Evolutionary conservation across 2,888 invertebrate species (phyloP), one percentile per base, ranked within the genome.

Genomic region (Latheticus oryzae): DNA sequence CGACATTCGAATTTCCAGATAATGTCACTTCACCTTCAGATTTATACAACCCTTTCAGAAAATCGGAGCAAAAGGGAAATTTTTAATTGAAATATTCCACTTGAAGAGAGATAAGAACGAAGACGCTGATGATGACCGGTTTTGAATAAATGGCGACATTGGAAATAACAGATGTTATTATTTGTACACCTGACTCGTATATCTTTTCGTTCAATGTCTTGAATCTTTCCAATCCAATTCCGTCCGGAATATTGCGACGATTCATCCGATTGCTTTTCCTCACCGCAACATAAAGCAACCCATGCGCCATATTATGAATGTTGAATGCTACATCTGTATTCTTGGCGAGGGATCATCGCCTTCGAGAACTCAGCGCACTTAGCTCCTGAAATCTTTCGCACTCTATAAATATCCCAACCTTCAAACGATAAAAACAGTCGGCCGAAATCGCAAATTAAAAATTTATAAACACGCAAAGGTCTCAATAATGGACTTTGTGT

Each of bases 261-360:
- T 76, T 75, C 75, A 71, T 72, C 72, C 69, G 73, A 76, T 76
- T 76, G 76, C 74, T 73, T 73, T 73, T 72, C 70, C 71, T 70
- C 71, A 69, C 72, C 69, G 70, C 73, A 71, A 75, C 72, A 74
- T 75, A 75, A 74, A 73, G 68, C 73, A 72, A 66, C 71, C 71
- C 66, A 62, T 66, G 66, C 67, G 70, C 69, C 69, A 72, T 72
- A 76, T 76, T 76, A 77, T 77, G 76, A 77, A 77, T 76, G 74
- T 76, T 76, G 75, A 76, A 76, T 76, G 76, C 68, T 72, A 75
- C 75, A 77, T 77, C 76, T 77, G 76, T 76, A 77, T 76, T 75
- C 75, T 51, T 62, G 68, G 58, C 64, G 64, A 64, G 59, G 63
- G 62, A 61, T 56, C 33, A 60, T 62, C 62, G 62, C 63, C 52